phyloP scores from a whole-genome alignment of 2,888 invertebrate species.

The Chironomus riparius region DNA sequence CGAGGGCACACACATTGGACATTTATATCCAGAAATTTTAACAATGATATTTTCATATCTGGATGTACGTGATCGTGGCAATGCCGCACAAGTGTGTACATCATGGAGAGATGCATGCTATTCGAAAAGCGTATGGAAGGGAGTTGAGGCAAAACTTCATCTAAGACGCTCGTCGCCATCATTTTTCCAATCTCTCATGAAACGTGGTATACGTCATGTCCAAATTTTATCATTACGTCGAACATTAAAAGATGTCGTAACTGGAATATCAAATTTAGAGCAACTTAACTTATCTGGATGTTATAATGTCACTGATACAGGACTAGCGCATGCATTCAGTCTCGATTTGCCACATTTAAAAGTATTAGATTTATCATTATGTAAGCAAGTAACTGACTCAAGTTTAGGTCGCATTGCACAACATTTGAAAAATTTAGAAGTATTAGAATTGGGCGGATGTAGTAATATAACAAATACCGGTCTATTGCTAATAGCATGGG shows the following conservation, averaged over 20 bases:
- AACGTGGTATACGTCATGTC: slow-evolving; percentile 77
- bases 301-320: slow-evolving; percentile 83
- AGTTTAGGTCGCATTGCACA: slow-evolving; percentile 78
- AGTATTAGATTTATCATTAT: slow-evolving; percentile 77
- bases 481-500: slow-evolving; percentile 76
- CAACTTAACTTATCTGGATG: slow-evolving; percentile 86
- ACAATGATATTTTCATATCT: slow-evolving; percentile 86
- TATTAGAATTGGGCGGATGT: slow-evolving; percentile 84
- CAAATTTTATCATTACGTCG: slow-evolving; percentile 80
- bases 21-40: slow-evolving; percentile 84
- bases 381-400: slow-evolving; percentile 92
- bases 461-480: slow-evolving; percentile 85
- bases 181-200: slow-evolving; percentile 67
- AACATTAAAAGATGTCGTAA: slow-evolving; percentile 75
- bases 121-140: slow-evolving; percentile 87
- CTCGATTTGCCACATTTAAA: slow-evolving; percentile 67
- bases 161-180: slow-evolving; percentile 70
- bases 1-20: slow-evolving; percentile 66
- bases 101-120: slow-evolving; percentile 90
- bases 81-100: slow-evolving; percentile 81
- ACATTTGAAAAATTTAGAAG: slow-evolving; percentile 74
- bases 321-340: slow-evolving; percentile 72
- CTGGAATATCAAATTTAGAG: slow-evolving; percentile 75
- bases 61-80: slow-evolving; percentile 78
- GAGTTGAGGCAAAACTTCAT: slow-evolving; percentile 85